phyloP scores from a whole-genome alignment of 2,113 vertebrate genomes.

The Ursus arctos region DNA sequence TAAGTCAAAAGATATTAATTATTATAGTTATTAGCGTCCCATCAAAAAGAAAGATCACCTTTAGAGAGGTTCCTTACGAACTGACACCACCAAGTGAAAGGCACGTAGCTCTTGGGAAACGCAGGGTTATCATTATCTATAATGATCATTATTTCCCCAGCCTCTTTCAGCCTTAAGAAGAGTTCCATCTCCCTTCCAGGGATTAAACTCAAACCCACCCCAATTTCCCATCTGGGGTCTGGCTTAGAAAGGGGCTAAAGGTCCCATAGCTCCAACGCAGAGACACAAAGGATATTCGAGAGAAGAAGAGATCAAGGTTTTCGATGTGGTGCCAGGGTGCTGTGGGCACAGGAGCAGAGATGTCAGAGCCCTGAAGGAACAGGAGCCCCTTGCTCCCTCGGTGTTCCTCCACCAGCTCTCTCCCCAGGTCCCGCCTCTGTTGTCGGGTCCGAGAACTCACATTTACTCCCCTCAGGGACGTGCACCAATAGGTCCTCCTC shows the following conservation, averaged over 20 bases:
- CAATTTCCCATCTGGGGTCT: neutral
- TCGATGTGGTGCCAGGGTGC: slow-evolving; percentile 99
- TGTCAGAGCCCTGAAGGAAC: slow-evolving; percentile 49
- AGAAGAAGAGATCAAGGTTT: slow-evolving; percentile 99
- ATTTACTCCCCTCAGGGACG: slow-evolving; percentile 96
- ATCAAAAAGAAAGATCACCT: slow-evolving; percentile 30
- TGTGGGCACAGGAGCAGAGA: slow-evolving; percentile 81
- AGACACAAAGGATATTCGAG: slow-evolving; percentile 97
- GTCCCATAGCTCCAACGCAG: neutral
- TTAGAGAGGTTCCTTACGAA: slow-evolving; percentile 50
- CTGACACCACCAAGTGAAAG: slow-evolving; percentile 41
- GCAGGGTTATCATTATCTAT: neutral
- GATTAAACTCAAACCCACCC: neutral
- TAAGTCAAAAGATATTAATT: slow-evolving; percentile 58
- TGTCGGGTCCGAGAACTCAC: slow-evolving; percentile 85
- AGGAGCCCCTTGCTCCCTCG: neutral
- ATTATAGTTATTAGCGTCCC: slow-evolving; percentile 37
- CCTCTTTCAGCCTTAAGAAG: neutral
- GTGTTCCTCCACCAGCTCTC: neutral
- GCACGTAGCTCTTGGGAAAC: neutral
- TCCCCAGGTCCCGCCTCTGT: neutral
- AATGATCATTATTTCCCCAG: neutral
- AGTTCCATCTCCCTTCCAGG: neutral
- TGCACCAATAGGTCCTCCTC: slow-evolving; percentile 96
- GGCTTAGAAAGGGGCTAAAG: neutral